Evolutionary conservation across 2,113 vertebrate genomes (phyloP), one percentile per base, ranked within the genome.

Genomic region (Vidua chalybeata): DNA sequence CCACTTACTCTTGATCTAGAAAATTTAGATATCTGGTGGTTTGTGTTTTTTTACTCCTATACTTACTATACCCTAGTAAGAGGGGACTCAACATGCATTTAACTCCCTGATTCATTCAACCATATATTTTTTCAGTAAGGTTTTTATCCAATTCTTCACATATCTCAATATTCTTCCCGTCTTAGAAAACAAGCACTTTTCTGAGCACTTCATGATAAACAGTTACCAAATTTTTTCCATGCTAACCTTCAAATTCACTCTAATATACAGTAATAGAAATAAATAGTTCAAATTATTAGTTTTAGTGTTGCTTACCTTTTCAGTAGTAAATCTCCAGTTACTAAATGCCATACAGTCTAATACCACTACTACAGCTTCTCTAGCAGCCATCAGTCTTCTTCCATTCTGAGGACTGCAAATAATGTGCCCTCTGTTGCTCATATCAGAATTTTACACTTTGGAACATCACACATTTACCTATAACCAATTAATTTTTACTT

Each of bases 361-460:
- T 26, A 27, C 26, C 35, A 58, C 9, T 52, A 41, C 1, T 52
- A 41, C 1, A 67, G 20, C 20, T 78, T 66, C 61, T 82, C 19
- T 72, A 81, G 39, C 26, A 67, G 71, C 17, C 2, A 1, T 82
- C 62, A 79, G n/a, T 35, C 33, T 35, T 76, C 35, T 67, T 39
- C 31, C n/a, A 1, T 49, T 82, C 26, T 13, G 4, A 62, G 13
- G 35, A 48, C 35, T 28, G 20, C 49, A 68, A 58, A 37, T 28
- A 35, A 33, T 0, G 1, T 37, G 20, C 74, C 26, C 13, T 87
- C 51, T 48, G 4, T 43, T 19, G 12, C 28, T 59, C 3, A 0
- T 12, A 59, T 43, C 33, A 67, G 55, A 55, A 66, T 71, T 71
- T 62, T 82, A 52, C 9, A 21, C 27, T 45, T 51, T 2, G 8